phyloP scores from a whole-genome alignment of 2,888 invertebrate species.

The Aphrophora alni region DNA sequence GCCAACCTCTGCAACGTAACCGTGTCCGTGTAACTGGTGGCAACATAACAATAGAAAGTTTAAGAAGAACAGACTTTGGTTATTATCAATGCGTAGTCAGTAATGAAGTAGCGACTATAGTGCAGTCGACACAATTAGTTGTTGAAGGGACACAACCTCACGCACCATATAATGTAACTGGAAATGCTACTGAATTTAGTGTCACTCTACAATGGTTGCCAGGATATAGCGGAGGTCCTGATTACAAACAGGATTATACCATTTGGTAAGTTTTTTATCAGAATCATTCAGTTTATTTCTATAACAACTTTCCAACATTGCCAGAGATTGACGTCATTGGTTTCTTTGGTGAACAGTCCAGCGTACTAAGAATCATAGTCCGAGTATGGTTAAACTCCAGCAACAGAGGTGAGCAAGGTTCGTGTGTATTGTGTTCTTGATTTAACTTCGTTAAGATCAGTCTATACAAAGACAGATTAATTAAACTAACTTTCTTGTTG shows the following conservation, averaged over 20 bases:
- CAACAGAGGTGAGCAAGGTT: too few species aligned
- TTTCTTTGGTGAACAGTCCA: too few species aligned
- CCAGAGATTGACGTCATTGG: too few species aligned
- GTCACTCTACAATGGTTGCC: conserved; percentile 93
- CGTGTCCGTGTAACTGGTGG: conserved; percentile 82
- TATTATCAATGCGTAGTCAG: conserved; percentile 95
- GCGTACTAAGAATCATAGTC: too few species aligned
- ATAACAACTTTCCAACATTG: neutral
- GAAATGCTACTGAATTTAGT: conserved; percentile 86
- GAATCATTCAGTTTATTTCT: neutral
- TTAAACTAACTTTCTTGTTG: too few species aligned
- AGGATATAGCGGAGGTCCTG: conserved; percentile 93
- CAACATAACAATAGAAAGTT: conserved; percentile 88
- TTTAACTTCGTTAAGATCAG: too few species aligned
- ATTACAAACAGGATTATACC: conserved; percentile 94
- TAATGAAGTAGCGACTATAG: conserved; percentile 95
- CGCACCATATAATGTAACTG: conserved; percentile 94
- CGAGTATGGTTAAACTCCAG: too few species aligned
- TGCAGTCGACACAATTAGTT: conserved; percentile 86
- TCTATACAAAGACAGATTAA: too few species aligned
- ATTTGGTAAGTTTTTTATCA: conserved; percentile 71
- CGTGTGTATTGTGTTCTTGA: too few species aligned
- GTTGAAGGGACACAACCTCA: conserved; percentile 96
- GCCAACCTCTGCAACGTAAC: conserved; percentile 79
- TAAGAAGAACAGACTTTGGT: conserved; percentile 90